Percentiles rank a stretch among this genome's conserved stretches.
phyloP scores from a whole-genome alignment of 2,113 vertebrate genomes.

The Hydrolagus affinis region DNA sequence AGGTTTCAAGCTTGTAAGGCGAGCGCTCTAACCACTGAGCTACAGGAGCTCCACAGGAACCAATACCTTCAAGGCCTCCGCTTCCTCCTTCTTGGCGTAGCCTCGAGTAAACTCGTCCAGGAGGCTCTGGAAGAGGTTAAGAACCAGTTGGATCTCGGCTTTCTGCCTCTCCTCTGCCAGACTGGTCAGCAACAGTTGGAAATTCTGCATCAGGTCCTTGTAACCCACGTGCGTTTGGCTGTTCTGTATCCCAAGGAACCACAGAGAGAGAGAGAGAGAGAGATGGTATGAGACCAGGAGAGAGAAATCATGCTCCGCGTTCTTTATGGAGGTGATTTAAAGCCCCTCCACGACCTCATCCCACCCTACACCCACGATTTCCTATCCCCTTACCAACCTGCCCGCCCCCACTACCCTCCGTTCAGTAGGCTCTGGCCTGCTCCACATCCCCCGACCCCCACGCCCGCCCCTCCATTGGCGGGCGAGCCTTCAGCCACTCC shows the following conservation, averaged over 20 bases:
- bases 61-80: slow-evolving; percentile 70
- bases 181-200: slow-evolving; percentile 76
- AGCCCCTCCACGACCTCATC: too few relatives aligned
- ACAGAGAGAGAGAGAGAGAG: neutral
- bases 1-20: too few relatives aligned
- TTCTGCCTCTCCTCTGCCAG: slow-evolving; percentile 75
- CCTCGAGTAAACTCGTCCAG: slow-evolving; percentile 86
- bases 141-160: slow-evolving; percentile 77
- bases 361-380: too few relatives aligned
- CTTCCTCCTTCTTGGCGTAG: slow-evolving; percentile 80
- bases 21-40: too few relatives aligned
- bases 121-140: slow-evolving; percentile 92
- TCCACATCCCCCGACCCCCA: too few relatives aligned
- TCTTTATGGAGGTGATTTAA: neutral
- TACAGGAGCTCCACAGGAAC: too few relatives aligned
- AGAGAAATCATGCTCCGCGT: neutral
- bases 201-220: slow-evolving; percentile 81
- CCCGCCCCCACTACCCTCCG: too few relatives aligned
- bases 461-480: too few relatives aligned
- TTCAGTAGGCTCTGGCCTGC: too few relatives aligned
- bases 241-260: slow-evolving; percentile 54
- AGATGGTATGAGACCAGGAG: neutral
- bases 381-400: too few relatives aligned
- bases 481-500: too few relatives aligned
- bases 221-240: slow-evolving; percentile 78